Evolutionary conservation across 1,140 invertebrate species (phyloP).

Genomic region (Halictus rubicundus): DNA sequence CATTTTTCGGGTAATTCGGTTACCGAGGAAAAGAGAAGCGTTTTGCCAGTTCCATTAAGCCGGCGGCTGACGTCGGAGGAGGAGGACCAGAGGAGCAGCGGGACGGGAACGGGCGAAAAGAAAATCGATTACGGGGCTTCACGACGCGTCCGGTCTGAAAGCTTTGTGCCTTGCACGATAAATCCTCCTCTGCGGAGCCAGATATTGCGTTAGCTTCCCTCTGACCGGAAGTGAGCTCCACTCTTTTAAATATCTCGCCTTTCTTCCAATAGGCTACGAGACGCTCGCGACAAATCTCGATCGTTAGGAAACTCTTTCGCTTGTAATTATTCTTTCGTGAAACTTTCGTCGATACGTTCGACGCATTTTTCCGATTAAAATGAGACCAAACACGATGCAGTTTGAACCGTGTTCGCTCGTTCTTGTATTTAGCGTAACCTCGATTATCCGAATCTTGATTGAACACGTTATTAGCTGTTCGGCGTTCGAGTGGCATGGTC

Average conservation of each 20-base stretch:
- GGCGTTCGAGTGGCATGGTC: no score
- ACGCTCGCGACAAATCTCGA: no score
- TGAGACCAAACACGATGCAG: no score
- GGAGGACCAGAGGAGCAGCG: background rate
- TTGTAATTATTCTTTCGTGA: no score
- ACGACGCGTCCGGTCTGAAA: slow-evolving; percentile 63
- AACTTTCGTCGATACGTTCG: no score
- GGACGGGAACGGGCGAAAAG: slow-evolving; percentile 21
- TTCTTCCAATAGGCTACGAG: no score
- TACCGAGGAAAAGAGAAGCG: slow-evolving; percentile 64
- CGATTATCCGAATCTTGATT: no score
- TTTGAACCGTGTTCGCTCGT: no score
- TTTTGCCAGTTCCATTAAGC: slow-evolving; percentile 66
- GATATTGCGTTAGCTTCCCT: slow-evolving; percentile 58
- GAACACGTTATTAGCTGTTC: background rate
- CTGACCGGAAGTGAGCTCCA: slow-evolving; percentile 33
- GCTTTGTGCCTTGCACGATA: slow-evolving; percentile 59
- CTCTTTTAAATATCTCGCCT: slow-evolving; percentile 30
- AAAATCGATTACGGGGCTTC: slow-evolving; percentile 69
- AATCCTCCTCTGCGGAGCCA: slow-evolving; percentile 49
- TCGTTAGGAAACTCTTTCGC: no score
- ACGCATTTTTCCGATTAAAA: no score
- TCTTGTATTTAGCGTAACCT: no score
- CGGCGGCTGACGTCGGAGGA: slow-evolving; percentile 30
- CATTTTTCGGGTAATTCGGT: slow-evolving; percentile 70